Base-by-base conservation (phyloP, 2,888 invertebrate genomes). In the Heterodera filipjevi region DNA sequence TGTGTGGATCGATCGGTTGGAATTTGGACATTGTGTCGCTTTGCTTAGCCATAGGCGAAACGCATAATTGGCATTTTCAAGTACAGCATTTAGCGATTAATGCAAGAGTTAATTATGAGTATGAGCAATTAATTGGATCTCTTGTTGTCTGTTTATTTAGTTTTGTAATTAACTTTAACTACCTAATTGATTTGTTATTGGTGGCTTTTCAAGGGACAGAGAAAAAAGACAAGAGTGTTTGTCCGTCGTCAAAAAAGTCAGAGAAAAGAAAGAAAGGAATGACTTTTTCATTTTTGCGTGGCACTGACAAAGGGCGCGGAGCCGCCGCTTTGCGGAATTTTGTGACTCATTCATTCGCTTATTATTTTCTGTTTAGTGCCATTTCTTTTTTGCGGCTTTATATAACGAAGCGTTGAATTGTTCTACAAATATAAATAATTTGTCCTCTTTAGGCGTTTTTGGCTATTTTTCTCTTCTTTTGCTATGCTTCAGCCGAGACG, bases 401-500 rank as follows among this genome's bases (percentile, higher is more conserved):
- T 14, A 8, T 64, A 22, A 64, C 27, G 64, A 6, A 22, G 64
- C 64, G 16, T 64, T 64, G 8, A 27, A 64, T 64, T 22, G 16
- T 64, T 64, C 16, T 64, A 8, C 8, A 14, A 8, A 27, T 27
- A 14, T 64, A 27, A 27, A 14, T 64, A 64, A 49, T 49, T 49
- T 49, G 49, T 19, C 16, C 16, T 49, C 16, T n/a, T n/a, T n/a
- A n/a, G n/a, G n/a, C n/a, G n/a, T n/a, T n/a, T n/a, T n/a, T n/a
- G n/a, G n/a, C n/a, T 49, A 49, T 14, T 49, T 49, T 49, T 49
- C 14, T 19, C 49, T 49, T 49, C 16, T 49, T 49, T 22, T 64
- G 64, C 8, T 66, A 59, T 59, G 59, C 59, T 68, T 68, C 2
- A 68, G 68, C 68, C 66, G 3, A 66, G 19, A 72, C 19, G n/a